Conservation (phyloP, 1,140 invertebrate genomes). For the Telenomus remus region DNA sequence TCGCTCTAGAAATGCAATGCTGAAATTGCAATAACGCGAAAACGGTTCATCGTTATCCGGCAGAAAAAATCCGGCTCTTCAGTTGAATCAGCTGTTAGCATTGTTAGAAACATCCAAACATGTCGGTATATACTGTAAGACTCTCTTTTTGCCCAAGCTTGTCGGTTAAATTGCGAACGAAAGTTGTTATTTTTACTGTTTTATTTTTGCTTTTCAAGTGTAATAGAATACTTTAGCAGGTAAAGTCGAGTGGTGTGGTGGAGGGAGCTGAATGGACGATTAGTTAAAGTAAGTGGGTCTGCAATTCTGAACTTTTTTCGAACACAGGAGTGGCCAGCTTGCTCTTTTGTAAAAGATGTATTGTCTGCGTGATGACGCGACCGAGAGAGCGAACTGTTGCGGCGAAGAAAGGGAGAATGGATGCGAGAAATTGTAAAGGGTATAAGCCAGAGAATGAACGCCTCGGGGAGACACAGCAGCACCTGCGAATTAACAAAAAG, state of each 20-base stretch:
- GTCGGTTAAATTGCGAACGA: conserved; percentile 40
- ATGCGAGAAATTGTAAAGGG: conserved; percentile 54
- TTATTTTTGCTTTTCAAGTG: conserved; percentile 41
- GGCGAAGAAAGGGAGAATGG: conserved; percentile 55
- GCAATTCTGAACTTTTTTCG: conserved; percentile 55
- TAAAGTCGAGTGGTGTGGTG: conserved; percentile 41
- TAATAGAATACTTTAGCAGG: conserved; percentile 48
- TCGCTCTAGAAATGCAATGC: too few relatives aligned
- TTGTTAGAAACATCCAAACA: too few relatives aligned
- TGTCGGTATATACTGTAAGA: conserved; percentile 24
- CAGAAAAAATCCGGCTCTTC: too few relatives aligned
- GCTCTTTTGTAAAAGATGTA: conserved; percentile 63
- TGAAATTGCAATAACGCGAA: too few relatives aligned
- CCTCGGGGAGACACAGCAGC: conserved; percentile 50
- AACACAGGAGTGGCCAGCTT: conserved; percentile 45
- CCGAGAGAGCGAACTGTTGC: conserved; percentile 58
- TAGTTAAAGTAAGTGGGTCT: conserved; percentile 56
- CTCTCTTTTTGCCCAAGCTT: conserved; percentile 35
- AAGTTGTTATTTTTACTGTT: conserved; percentile 45
- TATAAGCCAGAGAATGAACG: conserved; percentile 49
- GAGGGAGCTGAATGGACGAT: conserved; percentile 54
- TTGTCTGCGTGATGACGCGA: conserved; percentile 57
- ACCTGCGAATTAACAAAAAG: conserved; percentile 68
- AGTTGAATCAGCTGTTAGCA: too few relatives aligned
- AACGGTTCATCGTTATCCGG: too few relatives aligned